A percentile compares a stretch with the other conserved stretches of the same genome.
Conservation (phyloP, 2,797 vertebrate species). For the Propithecus perrieri region DNA sequence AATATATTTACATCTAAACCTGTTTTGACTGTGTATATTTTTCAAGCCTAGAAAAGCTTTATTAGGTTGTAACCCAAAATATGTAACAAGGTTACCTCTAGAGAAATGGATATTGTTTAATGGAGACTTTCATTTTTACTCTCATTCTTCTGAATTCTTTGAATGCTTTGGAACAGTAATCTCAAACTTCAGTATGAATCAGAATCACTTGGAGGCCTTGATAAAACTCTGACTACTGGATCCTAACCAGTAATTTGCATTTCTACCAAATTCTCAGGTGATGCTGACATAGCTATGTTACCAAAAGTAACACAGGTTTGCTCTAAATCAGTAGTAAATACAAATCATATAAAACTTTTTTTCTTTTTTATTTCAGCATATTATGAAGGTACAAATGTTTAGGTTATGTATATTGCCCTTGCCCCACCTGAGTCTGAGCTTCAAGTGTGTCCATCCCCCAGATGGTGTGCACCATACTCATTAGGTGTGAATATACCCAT, state of each 20-base stretch:
- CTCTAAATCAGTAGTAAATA: not conserved
- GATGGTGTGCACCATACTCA: too few species aligned
- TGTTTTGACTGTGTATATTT: not conserved
- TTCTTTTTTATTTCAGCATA: too few species aligned
- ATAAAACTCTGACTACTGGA: not conserved
- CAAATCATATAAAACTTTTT: not conserved
- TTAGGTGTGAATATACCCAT: too few species aligned
- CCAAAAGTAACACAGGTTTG: not conserved
- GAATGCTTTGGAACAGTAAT: not conserved
- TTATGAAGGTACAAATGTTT: too few species aligned
- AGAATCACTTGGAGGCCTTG: not conserved
- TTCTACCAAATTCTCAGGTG: not conserved
- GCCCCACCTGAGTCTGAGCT: too few species aligned
- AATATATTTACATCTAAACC: not conserved
- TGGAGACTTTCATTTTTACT: not conserved
- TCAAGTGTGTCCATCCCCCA: too few species aligned
- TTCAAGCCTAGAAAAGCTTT: not conserved
- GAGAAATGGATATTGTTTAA: not conserved
- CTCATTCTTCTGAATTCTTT: slow-evolving; percentile 22
- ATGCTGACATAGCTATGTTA: not conserved
- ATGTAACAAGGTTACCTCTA: not conserved
- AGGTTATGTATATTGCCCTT: too few species aligned
- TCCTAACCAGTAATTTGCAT: not conserved
- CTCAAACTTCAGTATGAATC: not conserved
- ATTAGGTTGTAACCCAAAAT: not conserved